Evolutionary conservation across 2,888 invertebrate species (phyloP).

Genomic region (Dione vanillae): DNA sequence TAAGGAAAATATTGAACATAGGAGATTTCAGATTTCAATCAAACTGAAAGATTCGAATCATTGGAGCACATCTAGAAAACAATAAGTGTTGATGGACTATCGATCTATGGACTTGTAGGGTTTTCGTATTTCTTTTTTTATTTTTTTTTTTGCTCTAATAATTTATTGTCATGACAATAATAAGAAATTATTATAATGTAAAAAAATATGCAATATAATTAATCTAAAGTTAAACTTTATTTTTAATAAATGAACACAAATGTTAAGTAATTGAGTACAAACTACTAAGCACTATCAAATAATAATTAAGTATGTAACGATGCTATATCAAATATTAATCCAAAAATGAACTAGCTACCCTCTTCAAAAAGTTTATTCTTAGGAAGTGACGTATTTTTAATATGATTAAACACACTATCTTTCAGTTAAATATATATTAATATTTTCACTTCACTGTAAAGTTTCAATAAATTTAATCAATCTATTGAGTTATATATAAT

Average conservation of each 20-base stretch:
- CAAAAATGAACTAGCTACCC: conserved; percentile 12
- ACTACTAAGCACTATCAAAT: background rate
- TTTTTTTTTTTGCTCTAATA: background rate
- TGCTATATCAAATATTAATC: conserved; percentile 11
- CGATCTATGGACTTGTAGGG: background rate
- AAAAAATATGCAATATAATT: too few species aligned
- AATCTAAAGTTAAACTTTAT: too few species aligned
- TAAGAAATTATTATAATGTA: too few species aligned
- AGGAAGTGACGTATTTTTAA: too few species aligned
- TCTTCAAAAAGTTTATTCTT: conserved; percentile 5
- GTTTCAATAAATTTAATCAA: too few species aligned
- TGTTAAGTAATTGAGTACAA: background rate
- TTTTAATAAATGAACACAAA: too few species aligned
- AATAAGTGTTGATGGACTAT: conserved; percentile 18
- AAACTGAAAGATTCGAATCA: conserved; percentile 20
- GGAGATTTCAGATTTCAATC: conserved; percentile 30
- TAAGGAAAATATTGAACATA: conserved; percentile 18
- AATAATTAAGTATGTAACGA: background rate
- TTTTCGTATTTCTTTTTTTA: background rate
- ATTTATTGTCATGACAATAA: too few species aligned
- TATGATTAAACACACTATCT: too few species aligned
- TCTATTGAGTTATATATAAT: too few species aligned
- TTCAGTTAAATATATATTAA: too few species aligned
- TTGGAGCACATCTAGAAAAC: conserved; percentile 24
- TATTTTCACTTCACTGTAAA: too few species aligned